phyloP scores from a whole-genome alignment of 2,797 vertebrate species.

The Sebastes oblongus region DNA sequence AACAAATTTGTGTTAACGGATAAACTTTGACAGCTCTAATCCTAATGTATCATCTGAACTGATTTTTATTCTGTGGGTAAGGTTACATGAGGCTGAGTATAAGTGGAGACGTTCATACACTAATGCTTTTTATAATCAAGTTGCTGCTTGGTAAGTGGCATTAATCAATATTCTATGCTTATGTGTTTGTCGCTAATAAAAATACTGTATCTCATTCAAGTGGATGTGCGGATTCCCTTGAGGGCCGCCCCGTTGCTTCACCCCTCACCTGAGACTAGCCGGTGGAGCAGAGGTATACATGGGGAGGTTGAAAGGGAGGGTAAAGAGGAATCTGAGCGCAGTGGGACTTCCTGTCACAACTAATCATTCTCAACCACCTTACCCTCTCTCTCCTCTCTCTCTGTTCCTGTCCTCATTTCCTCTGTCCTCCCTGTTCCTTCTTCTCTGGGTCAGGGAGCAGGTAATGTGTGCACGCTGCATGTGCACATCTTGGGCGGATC shows the following conservation, averaged over 20 bases:
- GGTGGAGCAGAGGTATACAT: background rate
- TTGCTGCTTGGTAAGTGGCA: background rate
- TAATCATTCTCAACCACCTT: slow-evolving; percentile 9
- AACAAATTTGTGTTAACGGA: too few species aligned
- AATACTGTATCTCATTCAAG: background rate
- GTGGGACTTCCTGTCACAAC: slow-evolving; percentile 44
- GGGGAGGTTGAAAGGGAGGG: background rate
- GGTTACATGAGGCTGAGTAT: background rate
- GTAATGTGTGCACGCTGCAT: slow-evolving; percentile 9
- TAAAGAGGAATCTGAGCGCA: slow-evolving; percentile 18
- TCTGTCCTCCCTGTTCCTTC: background rate
- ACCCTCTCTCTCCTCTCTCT: background rate
- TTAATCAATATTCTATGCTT: background rate
- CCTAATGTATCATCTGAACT: background rate
- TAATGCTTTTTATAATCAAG: background rate
- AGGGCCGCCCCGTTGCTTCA: background rate
- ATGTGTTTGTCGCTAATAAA: background rate
- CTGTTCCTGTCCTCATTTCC: background rate
- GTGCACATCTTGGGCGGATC: background rate
- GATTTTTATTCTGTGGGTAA: background rate
- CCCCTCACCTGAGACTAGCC: background rate
- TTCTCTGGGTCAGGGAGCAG: slow-evolving; percentile 38
- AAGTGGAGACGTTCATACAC: background rate
- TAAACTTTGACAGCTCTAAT: too few species aligned
- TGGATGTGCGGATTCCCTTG: background rate